Evolutionary conservation across 1,140 invertebrate genomes (phyloP), one percentile per base, ranked within the genome.

Genomic region (Trichomalopsis sarcophagae): DNA sequence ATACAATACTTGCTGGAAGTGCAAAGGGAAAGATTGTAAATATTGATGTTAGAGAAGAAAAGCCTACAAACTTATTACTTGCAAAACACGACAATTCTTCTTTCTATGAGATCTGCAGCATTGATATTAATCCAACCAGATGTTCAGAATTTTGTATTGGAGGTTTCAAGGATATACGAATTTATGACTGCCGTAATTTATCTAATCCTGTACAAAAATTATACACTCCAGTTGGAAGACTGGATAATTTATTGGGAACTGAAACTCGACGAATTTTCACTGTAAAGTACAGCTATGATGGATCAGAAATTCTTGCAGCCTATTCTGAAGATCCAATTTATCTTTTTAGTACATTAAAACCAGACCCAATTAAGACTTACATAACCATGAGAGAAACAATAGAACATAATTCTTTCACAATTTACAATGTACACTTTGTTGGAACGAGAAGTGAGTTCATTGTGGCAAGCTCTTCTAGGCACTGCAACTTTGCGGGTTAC

Each of bases 131-230:
- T 75, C 84, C 77, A 66, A 62, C 47, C 21, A 84, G 66, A 33
- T 75, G 68, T 81, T 81, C 68, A 73, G 77, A 84, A 75, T 84
- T 84, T 68, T 81, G 68, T 62, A 44, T 84, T 30, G 78, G 69
- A 40, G 83, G 76, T 30, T 71, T 36, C 13, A 77, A 75, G 66
- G 78, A 84, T 21, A 78, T 84, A 21, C 23, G 50, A 66, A 84
- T 75, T 3, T 84, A 84, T 40, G 78, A 84, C 47, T 68, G 50
- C 44, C 44, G 78, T 30, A 66, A 81, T 40, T 68, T 81, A 66
- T 44, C 77, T 21, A 74, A 50, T 71, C 66, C 50, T 33, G 44
- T 81, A 21, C 30, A 75, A 62, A 50, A 17, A 50, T 55, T 81
- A 2, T 50, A 73, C 30, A 68, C 79, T 17, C 68, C 50, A 36